Conservation (phyloP, 2,113 vertebrate genomes). For the Nicator chloris region DNA sequence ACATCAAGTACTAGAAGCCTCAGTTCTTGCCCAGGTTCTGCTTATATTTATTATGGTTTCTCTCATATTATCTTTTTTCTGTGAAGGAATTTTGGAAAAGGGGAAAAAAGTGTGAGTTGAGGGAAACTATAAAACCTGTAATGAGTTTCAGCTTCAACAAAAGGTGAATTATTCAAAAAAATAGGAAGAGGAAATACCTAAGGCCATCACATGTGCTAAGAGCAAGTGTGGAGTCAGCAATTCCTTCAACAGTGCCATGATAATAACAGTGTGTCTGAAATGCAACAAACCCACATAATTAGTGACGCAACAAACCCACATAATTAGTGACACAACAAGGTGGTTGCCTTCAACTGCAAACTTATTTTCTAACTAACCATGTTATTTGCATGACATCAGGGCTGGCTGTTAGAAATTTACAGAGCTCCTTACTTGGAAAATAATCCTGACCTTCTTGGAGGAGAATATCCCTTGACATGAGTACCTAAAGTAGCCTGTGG, state of each 20-base stretch:
- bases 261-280: constrained; percentile 71
- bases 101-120: background rate
- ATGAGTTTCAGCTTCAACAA: background rate
- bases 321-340: background rate
- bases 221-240: constrained; percentile 47
- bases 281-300: background rate
- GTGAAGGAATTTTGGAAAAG: background rate
- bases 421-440: background rate
- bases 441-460: background rate
- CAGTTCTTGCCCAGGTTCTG: background rate
- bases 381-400: background rate
- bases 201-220: constrained; percentile 69
- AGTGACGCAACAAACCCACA: constrained; percentile 9
- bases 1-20: background rate
- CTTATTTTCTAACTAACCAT: background rate
- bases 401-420: background rate
- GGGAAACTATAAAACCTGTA: background rate
- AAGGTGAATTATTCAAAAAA: background rate
- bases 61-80: background rate
- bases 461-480: background rate
- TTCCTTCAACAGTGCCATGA: constrained; percentile 62
- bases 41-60: background rate
- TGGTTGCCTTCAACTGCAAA: background rate
- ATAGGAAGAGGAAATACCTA: constrained; percentile 49
- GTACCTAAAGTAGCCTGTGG: background rate